Conservation (phyloP, 2,113 vertebrate species). For the Probosciger aterrimus region DNA sequence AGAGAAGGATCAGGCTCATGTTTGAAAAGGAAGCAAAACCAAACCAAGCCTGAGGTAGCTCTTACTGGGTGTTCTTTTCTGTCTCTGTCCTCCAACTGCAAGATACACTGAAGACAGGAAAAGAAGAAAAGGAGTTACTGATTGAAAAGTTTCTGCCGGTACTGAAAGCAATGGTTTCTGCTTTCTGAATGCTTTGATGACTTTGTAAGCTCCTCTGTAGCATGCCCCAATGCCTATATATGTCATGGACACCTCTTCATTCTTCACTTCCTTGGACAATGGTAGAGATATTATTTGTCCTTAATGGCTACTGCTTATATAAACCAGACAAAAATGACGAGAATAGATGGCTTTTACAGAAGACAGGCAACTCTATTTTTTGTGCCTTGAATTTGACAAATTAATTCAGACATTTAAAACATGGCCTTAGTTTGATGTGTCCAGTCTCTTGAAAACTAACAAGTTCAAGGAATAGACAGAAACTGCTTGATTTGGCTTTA, state of each 20-base stretch:
- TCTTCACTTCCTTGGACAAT: neutral
- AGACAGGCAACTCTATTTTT: neutral
- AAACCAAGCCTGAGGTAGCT: neutral
- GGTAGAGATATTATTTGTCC: neutral
- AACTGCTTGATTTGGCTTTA: neutral
- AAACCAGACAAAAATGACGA: neutral
- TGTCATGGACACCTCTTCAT: neutral
- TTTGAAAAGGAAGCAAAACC: neutral
- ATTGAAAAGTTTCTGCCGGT: neutral
- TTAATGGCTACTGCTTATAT: neutral
- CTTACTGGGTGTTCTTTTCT: neutral
- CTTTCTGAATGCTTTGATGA: neutral
- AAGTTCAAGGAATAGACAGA: neutral
- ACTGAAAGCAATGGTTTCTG: neutral
- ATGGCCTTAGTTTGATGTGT: neutral
- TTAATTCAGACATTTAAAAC: neutral
- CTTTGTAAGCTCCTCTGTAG: neutral
- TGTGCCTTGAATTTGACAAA: neutral
- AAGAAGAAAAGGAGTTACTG: neutral
- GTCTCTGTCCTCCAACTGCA: neutral
- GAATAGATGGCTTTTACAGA: neutral
- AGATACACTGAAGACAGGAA: neutral
- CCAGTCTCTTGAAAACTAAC: neutral
- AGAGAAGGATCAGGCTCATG: neutral
- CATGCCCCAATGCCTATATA: neutral